A percentile compares a stretch with the other conserved stretches of the same genome.
Evolutionary conservation across 2,888 invertebrate genomes (phyloP).

Genomic region (Cybosia mesomella): DNA sequence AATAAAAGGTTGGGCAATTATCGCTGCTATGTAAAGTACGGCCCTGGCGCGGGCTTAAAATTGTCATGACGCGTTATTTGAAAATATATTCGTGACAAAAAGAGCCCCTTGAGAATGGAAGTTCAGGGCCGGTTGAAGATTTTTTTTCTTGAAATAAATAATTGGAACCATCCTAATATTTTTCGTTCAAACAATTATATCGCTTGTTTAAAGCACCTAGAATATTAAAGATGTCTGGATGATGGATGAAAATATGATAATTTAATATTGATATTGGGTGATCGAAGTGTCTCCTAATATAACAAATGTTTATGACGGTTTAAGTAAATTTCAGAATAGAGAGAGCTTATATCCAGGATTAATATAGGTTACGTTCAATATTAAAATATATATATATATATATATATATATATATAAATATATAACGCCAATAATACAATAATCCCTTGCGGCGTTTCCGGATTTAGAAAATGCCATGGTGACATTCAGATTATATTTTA

Average conservation of each 20-base stretch:
- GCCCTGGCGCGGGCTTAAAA: conserved; percentile 50
- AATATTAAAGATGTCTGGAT: background rate
- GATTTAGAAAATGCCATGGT: no score
- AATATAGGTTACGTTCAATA: no score
- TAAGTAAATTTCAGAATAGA: no score
- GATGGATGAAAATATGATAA: background rate
- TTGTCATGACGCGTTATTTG: conserved; percentile 60
- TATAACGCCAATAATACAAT: no score
- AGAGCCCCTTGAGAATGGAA: conserved; percentile 47
- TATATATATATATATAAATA: no score
- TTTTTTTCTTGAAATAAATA: background rate
- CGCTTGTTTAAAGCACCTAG: background rate
- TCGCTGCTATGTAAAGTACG: conserved; percentile 55
- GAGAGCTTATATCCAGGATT: no score
- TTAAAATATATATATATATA: no score
- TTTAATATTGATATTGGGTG: background rate
- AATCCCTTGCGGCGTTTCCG: no score
- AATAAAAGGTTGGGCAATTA: conserved; percentile 58
- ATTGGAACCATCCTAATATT: background rate
- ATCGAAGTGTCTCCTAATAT: background rate
- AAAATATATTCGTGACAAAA: conserved; percentile 56
- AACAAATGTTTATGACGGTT: no score
- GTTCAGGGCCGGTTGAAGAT: conserved; percentile 28
- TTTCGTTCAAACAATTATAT: background rate
- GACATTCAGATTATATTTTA: no score